These are phyloP conservation scores for Callocephalon fimbriatum DNA, from an alignment of 2,113 vertebrate species.

Conservation along the genomic window DNA sequence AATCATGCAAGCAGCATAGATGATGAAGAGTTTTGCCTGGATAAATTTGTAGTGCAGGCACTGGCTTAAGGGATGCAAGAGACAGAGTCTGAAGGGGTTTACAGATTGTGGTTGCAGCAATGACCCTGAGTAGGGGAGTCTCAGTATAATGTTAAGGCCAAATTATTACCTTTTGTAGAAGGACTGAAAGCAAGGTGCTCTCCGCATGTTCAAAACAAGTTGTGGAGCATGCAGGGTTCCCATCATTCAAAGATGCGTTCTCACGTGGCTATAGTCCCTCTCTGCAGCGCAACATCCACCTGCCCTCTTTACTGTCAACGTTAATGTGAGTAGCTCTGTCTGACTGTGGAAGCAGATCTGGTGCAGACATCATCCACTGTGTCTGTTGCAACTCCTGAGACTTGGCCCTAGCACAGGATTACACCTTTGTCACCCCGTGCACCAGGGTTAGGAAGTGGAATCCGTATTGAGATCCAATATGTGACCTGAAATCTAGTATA, in stretches of 20 bases:
- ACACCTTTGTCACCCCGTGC: not conserved
- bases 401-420: not conserved
- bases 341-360: not conserved
- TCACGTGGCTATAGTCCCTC: not conserved
- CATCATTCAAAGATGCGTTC: not conserved
- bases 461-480: fast-evolving
- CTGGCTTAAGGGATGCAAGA: not conserved
- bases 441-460: not conserved
- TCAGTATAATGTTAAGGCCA: not conserved
- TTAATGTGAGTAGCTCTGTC: not conserved
- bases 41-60: not conserved
- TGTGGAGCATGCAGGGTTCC: not conserved
- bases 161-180: not conserved
- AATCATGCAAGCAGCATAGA: not conserved
- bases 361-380: not conserved
- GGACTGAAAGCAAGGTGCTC: not conserved
- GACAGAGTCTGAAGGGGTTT: not conserved
- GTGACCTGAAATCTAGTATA: not conserved
- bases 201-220: not conserved
- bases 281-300: not conserved
- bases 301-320: not conserved
- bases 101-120: not conserved
- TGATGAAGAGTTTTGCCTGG: not conserved
- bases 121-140: not conserved
- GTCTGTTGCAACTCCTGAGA: not conserved